A percentile compares a stretch with the other conserved stretches of the same genome.
Conservation (phyloP, 2,113 vertebrate genomes). For the Scortum barcoo region DNA sequence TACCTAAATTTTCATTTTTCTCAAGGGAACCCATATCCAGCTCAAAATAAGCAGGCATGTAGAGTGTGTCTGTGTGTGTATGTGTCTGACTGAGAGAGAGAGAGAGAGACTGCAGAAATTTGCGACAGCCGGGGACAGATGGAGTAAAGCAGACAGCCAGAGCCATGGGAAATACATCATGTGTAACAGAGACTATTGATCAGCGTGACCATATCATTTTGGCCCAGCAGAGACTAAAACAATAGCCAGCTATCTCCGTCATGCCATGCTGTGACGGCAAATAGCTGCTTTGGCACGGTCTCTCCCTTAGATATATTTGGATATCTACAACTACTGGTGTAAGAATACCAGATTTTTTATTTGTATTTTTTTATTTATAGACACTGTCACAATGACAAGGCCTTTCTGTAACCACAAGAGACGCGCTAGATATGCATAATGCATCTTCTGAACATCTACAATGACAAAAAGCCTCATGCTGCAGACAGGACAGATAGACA, state of each 20-base stretch:
- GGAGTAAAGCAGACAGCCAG: slow-evolving; percentile 72
- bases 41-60: slow-evolving; percentile 47
- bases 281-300: slow-evolving; percentile 34
- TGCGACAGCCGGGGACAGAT: slow-evolving; percentile 71
- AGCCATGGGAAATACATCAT: slow-evolving; percentile 86
- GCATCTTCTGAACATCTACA: slow-evolving; percentile 38
- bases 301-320: slow-evolving; percentile 33
- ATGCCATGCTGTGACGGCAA: slow-evolving; percentile 53
- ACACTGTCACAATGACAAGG: slow-evolving; percentile 36
- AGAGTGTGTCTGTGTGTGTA: background rate
- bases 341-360: slow-evolving; percentile 30
- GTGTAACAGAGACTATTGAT: slow-evolving; percentile 83
- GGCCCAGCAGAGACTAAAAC: slow-evolving; percentile 65
- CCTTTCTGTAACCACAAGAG: slow-evolving; percentile 41
- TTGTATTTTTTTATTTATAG: slow-evolving; percentile 44
- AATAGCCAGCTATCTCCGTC: slow-evolving; percentile 61
- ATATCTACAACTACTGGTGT: slow-evolving; percentile 24
- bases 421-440: slow-evolving; percentile 40
- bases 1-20: slow-evolving; percentile 50
- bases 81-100: slow-evolving; percentile 21
- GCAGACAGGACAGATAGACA: slow-evolving; percentile 42
- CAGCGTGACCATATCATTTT: slow-evolving; percentile 73
- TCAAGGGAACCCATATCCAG: slow-evolving; percentile 36
- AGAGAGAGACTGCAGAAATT: slow-evolving; percentile 48
- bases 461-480: slow-evolving; percentile 42